These are phyloP conservation scores for Dioctria linearis DNA, from an alignment of 2,888 invertebrate genomes.

Conservation along the genomic window DNA sequence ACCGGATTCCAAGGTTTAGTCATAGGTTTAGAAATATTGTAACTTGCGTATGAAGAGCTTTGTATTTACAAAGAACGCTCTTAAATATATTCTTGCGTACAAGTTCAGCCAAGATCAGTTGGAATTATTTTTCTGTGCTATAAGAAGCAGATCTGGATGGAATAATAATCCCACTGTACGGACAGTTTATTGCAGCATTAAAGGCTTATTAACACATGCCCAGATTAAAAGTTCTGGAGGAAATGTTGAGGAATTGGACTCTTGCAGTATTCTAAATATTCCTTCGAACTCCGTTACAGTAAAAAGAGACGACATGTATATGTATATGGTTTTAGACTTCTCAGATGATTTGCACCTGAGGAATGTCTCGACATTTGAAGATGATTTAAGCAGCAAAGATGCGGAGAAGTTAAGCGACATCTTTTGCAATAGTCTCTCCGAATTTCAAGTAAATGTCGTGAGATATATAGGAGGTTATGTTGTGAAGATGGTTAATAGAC, in stretches of 20 bases:
- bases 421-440: neutral
- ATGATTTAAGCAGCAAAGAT: neutral
- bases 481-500: neutral
- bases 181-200: slow-evolving; percentile 23
- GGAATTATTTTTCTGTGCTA: neutral
- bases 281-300: neutral
- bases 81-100: slow-evolving; percentile 21
- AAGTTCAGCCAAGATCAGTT: neutral
- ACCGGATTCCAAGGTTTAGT: neutral
- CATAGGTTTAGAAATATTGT: slow-evolving; percentile 2
- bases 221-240: neutral
- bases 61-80: neutral
- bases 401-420: neutral
- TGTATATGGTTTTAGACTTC: neutral
- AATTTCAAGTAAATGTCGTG: neutral
- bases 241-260: neutral
- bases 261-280: neutral
- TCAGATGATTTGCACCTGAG: neutral
- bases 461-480: neutral
- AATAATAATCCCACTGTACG: slow-evolving; percentile 17
- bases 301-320: neutral
- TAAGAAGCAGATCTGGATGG: slow-evolving; percentile 23
- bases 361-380: neutral
- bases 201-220: too few species aligned
- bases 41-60: neutral